Percentiles rank a stretch among this genome's conserved stretches.
phyloP scores from a whole-genome alignment of 2,113 vertebrate genomes.

The Dunckerocampus dactyliophorus region DNA sequence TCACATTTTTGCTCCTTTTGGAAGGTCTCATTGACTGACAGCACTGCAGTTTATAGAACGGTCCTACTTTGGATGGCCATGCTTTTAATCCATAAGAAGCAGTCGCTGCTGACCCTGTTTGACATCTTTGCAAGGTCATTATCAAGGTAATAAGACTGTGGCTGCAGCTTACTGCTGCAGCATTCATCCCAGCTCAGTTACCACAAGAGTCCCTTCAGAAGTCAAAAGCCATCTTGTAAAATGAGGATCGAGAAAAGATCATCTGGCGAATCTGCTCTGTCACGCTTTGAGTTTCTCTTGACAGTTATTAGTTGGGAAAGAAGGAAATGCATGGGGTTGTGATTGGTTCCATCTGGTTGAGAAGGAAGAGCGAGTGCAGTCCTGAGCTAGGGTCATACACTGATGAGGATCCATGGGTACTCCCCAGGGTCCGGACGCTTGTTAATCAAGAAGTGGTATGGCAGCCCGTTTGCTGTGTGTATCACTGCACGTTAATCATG shows the following conservation, averaged over 20 bases:
- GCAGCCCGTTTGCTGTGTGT: constrained; percentile 60
- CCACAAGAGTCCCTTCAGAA: constrained; percentile 11
- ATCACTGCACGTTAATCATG: constrained; percentile 51
- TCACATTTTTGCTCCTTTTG: constrained; percentile 19
- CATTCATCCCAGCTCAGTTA: constrained; percentile 13
- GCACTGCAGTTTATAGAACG: not conserved
- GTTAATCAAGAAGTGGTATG: constrained; percentile 63
- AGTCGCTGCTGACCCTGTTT: constrained; percentile 41
- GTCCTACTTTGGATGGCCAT: not conserved
- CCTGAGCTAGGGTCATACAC: constrained; percentile 24
- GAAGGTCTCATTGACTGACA: constrained; percentile 24
- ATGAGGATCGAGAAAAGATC: constrained; percentile 20
- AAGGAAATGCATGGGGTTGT: constrained; percentile 11
- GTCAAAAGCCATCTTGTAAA: constrained; percentile 38
- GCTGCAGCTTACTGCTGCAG: constrained; percentile 23
- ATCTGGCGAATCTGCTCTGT: constrained; percentile 23
- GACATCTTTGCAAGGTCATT: constrained; percentile 48
- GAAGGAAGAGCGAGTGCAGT: constrained; percentile 9
- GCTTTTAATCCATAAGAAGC: constrained; percentile 34
- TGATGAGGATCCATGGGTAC: constrained; percentile 44
- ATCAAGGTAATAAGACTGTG: constrained; percentile 28
- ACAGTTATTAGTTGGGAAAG: constrained; percentile 32
- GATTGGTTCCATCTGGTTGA: constrained; percentile 6
- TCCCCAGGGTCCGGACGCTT: constrained; percentile 40
- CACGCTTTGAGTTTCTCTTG: constrained; percentile 28